Percentiles rank a stretch among this genome's conserved stretches.
phyloP scores from a whole-genome alignment of 2,797 vertebrate species.

The Momotus momota region DNA sequence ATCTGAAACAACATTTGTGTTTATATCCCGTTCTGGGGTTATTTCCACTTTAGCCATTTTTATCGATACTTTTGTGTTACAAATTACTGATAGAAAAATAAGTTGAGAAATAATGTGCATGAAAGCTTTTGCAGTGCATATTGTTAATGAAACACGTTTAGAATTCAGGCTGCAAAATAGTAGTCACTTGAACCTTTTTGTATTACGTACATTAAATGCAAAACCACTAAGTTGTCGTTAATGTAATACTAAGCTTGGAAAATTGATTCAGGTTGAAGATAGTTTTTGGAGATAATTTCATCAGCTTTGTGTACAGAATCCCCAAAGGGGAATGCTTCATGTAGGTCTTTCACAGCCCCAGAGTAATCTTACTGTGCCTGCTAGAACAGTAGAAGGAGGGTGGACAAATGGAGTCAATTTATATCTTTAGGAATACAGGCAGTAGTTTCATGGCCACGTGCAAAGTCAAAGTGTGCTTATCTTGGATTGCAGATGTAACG shows the following conservation, averaged over 20 bases:
- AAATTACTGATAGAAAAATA: background rate
- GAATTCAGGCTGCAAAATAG: background rate
- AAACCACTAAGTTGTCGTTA: background rate
- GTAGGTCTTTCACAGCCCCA: background rate
- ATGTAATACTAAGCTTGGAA: background rate
- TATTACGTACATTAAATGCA: background rate
- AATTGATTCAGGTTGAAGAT: background rate
- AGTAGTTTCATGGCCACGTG: background rate
- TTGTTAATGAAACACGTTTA: background rate
- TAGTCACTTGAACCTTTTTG: background rate
- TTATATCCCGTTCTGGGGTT: background rate
- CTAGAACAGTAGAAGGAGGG: background rate
- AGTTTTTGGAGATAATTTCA: background rate
- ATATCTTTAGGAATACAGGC: background rate
- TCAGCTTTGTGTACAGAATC: background rate
- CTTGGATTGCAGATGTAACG: background rate
- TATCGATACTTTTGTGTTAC: background rate
- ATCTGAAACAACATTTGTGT: background rate
- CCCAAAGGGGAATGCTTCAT: accelerated
- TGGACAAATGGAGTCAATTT: background rate
- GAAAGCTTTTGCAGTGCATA: background rate
- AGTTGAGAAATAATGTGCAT: background rate
- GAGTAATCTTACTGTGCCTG: background rate
- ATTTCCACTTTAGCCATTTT: background rate
- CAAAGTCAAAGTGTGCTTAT: background rate